These are phyloP conservation scores for Hippoglossus stenolepis DNA, from an alignment of 2,113 vertebrate genomes.

Conservation along the genomic window DNA sequence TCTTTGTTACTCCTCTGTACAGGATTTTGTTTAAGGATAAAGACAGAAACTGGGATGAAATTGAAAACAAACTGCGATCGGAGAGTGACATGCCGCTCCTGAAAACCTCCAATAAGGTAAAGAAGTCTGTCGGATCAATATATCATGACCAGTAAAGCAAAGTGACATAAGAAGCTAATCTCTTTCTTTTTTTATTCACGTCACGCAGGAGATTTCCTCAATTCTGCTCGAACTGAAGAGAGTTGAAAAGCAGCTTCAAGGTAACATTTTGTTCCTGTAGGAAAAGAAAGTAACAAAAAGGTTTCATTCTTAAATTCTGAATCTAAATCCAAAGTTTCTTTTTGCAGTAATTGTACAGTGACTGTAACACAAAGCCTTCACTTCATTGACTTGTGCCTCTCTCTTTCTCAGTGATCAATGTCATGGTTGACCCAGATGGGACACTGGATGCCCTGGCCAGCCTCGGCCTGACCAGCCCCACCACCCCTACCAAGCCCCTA, in stretches of 20 bases:
- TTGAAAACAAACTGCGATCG: constrained; percentile 91
- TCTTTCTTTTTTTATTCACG: neutral
- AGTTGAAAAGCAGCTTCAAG: constrained; percentile 97
- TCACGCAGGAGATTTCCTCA: constrained; percentile 91
- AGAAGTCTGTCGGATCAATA: neutral
- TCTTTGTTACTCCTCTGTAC: constrained; percentile 46
- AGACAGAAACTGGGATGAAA: constrained; percentile 98
- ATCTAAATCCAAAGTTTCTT: neutral
- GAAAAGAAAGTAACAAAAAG: neutral
- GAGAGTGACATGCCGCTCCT: constrained; percentile 95
- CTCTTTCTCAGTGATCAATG: constrained; percentile 88
- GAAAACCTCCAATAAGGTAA: constrained; percentile 97
- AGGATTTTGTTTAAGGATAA: constrained; percentile 98
- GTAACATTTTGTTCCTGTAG: constrained; percentile 66
- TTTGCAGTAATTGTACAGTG: neutral
- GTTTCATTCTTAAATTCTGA: neutral
- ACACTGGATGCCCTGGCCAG: constrained; percentile 93
- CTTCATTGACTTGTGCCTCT: neutral
- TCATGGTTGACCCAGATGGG: constrained; percentile 98
- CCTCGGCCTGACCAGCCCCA: constrained; percentile 86
- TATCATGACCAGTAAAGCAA: neutral
- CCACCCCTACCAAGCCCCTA: constrained; percentile 81
- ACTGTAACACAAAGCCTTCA: neutral
- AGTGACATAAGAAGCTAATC: neutral
- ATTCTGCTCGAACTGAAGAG: constrained; percentile 95